These are phyloP conservation scores for Amblyornis subalaris DNA, from an alignment of 2,113 vertebrate genomes.

Conservation along the genomic window DNA sequence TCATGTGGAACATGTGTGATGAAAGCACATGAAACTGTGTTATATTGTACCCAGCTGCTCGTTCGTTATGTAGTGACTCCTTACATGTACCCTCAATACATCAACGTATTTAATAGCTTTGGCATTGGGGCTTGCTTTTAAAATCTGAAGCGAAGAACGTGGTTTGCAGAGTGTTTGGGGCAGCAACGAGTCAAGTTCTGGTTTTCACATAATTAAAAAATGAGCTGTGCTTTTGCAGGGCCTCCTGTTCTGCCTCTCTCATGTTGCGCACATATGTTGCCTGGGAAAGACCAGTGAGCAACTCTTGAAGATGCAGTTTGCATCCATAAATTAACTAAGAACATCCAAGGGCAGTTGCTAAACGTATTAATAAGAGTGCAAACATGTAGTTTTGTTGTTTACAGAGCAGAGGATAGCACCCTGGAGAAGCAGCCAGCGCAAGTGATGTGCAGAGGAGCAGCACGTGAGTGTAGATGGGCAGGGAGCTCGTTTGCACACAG, in stretches of 20 bases:
- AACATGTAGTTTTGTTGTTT: not conserved
- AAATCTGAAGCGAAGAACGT: not conserved
- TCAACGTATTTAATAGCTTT: not conserved
- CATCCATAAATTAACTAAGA: not conserved
- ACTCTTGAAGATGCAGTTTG: not conserved
- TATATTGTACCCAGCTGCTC: not conserved
- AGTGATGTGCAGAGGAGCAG: not conserved
- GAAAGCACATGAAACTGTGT: not conserved
- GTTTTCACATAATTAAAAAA: slow-evolving; percentile 8
- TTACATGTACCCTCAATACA: not conserved
- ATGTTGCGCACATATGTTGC: not conserved
- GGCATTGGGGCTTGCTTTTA: not conserved
- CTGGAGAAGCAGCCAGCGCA: not conserved
- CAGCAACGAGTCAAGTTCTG: not conserved
- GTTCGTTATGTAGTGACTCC: not conserved
- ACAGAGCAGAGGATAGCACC: not conserved
- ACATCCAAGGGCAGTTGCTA: not conserved
- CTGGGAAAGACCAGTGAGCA: not conserved
- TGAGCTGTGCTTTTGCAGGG: not conserved
- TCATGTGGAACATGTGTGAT: not conserved
- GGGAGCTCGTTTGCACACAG: not conserved
- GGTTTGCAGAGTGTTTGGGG: not conserved
- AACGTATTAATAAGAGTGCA: not conserved
- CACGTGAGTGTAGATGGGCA: not conserved
- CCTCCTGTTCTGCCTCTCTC: not conserved